Conservation (phyloP, 2,888 invertebrate species). For the Dorcus parallelipipedus region DNA sequence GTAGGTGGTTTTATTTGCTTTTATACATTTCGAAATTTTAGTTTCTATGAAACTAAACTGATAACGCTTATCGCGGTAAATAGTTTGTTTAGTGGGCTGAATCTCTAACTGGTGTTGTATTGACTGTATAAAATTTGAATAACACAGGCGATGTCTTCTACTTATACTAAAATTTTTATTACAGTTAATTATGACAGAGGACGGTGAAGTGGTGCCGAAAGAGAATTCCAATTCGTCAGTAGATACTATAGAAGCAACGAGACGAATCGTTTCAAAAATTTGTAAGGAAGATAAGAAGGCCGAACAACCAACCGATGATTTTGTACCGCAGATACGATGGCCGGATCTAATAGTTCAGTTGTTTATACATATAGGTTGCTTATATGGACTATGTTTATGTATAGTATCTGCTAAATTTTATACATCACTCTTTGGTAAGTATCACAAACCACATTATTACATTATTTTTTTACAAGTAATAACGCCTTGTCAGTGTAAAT, state of each 20-base stretch:
- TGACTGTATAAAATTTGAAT: no score
- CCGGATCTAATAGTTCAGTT: conserved; percentile 68
- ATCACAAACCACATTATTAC: neutral
- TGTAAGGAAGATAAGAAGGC: conserved; percentile 2
- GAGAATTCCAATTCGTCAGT: neutral
- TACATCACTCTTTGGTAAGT: conserved; percentile 73
- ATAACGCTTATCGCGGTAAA: no score
- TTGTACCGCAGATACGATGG: conserved; percentile 66
- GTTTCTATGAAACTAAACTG: no score
- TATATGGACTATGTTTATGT: conserved; percentile 69
- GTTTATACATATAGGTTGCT: conserved; percentile 64
- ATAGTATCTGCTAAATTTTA: conserved; percentile 58
- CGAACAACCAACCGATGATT: conserved; percentile 38
- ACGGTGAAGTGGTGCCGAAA: neutral
- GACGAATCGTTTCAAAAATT: conserved; percentile 2
- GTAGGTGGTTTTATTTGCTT: no score
- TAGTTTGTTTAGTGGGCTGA: no score
- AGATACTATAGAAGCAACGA: neutral
- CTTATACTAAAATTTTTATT: neutral
- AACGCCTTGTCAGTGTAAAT: no score
- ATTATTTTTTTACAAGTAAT: neutral
- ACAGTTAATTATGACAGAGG: neutral
- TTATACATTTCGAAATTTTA: no score
- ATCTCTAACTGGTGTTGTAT: no score
- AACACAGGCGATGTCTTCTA: no score